phyloP scores from a whole-genome alignment of 2,797 vertebrate species.

The Paguma larvata region DNA sequence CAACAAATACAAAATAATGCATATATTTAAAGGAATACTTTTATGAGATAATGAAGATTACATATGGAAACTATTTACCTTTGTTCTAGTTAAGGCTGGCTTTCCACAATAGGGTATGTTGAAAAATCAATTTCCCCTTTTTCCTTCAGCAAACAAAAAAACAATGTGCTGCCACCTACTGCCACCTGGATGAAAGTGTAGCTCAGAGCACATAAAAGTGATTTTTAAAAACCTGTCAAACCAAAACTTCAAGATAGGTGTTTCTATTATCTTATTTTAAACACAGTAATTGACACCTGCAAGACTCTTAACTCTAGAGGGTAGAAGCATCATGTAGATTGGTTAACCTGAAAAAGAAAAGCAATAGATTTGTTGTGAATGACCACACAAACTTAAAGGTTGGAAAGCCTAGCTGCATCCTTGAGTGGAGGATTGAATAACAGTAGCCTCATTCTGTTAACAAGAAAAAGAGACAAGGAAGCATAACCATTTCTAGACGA shows the following conservation, averaged over 20 bases:
- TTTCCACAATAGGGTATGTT: neutral
- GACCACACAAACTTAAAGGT: neutral
- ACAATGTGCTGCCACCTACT: conserved; percentile 76
- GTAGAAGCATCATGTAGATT: neutral
- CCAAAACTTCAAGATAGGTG: neutral
- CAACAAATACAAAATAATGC: neutral
- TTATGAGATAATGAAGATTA: neutral
- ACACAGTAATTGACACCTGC: neutral
- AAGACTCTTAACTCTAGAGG: neutral
- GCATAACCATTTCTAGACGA: neutral
- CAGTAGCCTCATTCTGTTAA: neutral
- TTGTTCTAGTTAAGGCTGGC: neutral
- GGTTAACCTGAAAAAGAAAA: neutral
- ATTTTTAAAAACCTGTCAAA: neutral
- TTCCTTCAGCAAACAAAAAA: neutral
- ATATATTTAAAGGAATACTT: conserved; percentile 22
- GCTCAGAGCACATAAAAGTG: neutral
- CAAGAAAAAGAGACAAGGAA: neutral
- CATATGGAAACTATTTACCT: neutral
- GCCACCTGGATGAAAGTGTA: conserved; percentile 31
- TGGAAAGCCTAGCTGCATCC: neutral
- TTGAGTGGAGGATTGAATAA: neutral
- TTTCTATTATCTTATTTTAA: conserved; percentile 51
- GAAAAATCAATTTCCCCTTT: neutral
- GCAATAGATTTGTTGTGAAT: neutral